A percentile compares a stretch with the other conserved stretches of the same genome.
Conservation (phyloP, 2,797 vertebrate species). For the Euthynnus affinis region DNA sequence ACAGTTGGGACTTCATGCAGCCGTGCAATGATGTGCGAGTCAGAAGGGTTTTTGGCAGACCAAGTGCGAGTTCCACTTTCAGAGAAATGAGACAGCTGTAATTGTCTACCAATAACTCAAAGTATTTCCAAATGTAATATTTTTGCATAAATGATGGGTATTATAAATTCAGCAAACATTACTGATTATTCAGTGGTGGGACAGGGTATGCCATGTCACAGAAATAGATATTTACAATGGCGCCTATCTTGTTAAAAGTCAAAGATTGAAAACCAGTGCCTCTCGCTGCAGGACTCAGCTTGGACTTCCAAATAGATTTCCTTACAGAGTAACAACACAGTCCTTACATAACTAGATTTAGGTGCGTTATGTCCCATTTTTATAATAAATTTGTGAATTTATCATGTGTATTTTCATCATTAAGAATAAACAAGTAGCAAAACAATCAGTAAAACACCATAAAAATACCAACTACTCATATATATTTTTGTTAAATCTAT, state of each 20-base stretch:
- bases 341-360: not conserved
- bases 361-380: too few relatives aligned
- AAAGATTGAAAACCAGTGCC: not conserved
- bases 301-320: not conserved
- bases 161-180: slow-evolving; percentile 29
- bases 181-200: slow-evolving; percentile 25
- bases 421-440: too few relatives aligned
- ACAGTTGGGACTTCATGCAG: slow-evolving; percentile 64
- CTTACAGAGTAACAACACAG: not conserved
- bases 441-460: too few relatives aligned
- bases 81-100: slow-evolving; percentile 48
- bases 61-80: slow-evolving; percentile 44
- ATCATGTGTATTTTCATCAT: too few relatives aligned
- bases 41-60: slow-evolving; percentile 51
- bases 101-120: slow-evolving; percentile 51
- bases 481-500: too few relatives aligned
- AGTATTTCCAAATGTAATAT: slow-evolving; percentile 54
- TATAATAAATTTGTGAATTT: too few relatives aligned
- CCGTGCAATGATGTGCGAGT: slow-evolving; percentile 48
- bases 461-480: too few relatives aligned
- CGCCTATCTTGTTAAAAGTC: not conserved
- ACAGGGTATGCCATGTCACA: not conserved
- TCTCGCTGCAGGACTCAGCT: not conserved
- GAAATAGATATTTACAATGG: not conserved
- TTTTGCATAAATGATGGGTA: slow-evolving; percentile 39